Conservation (phyloP, 1,140 invertebrate species). For the Pteromalus puparum region DNA sequence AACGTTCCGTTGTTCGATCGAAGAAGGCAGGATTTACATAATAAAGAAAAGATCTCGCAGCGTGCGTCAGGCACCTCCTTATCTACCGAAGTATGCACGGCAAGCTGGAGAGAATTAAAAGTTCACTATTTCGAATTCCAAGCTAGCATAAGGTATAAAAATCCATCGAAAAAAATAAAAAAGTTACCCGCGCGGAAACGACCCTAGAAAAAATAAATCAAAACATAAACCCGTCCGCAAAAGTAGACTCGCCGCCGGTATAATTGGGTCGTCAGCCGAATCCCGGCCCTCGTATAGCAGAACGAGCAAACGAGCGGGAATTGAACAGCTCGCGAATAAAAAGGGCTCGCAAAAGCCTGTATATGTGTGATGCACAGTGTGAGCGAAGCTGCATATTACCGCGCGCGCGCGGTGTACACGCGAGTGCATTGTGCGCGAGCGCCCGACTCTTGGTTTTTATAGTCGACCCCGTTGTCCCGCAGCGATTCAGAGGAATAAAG, state of each 20-base stretch:
- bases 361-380: neutral
- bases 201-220: neutral
- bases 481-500: constrained; percentile 27
- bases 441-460: constrained; percentile 25
- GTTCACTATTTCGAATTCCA: no score
- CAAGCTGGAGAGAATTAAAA: no score
- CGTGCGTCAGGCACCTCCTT: no score
- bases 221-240: neutral
- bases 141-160: no score
- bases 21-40: no score
- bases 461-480: constrained; percentile 30
- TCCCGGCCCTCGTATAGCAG: neutral
- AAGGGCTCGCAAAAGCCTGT: neutral
- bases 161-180: no score
- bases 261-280: neutral
- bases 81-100: no score
- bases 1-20: no score
- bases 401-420: neutral
- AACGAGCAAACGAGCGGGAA: constrained; percentile 6
- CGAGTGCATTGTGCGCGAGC: neutral
- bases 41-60: no score
- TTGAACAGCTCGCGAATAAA: constrained; percentile 11
- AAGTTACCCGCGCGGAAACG: no score
- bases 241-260: neutral
- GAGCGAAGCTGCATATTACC: neutral